Conservation (phyloP, 2,797 vertebrate genomes). For the Eospalax fontanierii region DNA sequence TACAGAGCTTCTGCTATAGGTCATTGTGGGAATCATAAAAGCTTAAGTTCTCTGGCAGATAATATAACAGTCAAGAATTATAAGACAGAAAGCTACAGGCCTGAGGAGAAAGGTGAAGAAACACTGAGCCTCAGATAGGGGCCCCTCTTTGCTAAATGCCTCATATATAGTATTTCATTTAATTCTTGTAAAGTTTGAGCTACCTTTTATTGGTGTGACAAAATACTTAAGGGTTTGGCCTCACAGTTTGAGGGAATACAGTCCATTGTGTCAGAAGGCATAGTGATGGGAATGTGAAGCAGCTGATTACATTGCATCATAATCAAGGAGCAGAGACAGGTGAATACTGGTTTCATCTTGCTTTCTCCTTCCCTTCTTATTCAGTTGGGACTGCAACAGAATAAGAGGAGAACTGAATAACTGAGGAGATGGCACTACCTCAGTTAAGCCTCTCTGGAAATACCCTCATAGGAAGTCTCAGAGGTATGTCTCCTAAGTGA, state of each 20-base stretch:
- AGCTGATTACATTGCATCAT: background rate
- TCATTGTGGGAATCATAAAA: slow-evolving; percentile 15
- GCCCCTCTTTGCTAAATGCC: background rate
- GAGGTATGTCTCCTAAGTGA: background rate
- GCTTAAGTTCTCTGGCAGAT: background rate
- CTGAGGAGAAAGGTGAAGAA: slow-evolving; percentile 18
- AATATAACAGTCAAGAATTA: background rate
- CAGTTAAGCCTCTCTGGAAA: background rate
- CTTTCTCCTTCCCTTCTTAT: background rate
- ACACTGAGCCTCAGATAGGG: background rate
- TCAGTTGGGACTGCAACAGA: too few species aligned
- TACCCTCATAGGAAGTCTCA: background rate
- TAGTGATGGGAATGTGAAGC: background rate
- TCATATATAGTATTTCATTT: background rate
- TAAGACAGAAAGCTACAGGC: background rate
- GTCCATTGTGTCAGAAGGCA: background rate
- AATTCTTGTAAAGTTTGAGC: background rate
- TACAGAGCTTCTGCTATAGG: background rate
- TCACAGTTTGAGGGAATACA: background rate
- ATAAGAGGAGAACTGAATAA: too few species aligned
- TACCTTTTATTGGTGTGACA: background rate
- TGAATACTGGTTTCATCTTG: background rate
- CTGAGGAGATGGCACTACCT: too few species aligned
- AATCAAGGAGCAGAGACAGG: background rate
- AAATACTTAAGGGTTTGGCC: background rate